phyloP scores from a whole-genome alignment of 2,113 vertebrate species.

The Campylomormyrus tamandua region DNA sequence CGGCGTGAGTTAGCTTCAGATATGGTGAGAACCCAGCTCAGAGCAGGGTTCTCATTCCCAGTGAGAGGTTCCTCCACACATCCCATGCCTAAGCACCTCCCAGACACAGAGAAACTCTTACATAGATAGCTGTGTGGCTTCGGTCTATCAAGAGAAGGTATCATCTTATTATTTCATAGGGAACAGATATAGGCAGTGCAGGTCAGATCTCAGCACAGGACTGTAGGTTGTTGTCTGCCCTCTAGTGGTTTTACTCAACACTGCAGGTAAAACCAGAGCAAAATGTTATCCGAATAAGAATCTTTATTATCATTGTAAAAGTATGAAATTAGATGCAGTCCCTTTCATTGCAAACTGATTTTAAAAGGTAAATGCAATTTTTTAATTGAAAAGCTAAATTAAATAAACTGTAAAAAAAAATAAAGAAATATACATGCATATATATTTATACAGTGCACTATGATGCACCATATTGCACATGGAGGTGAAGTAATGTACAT shows the following conservation, averaged over 20 bases:
- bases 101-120: background rate
- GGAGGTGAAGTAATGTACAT: constrained; percentile 31
- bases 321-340: no score
- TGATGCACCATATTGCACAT: background rate
- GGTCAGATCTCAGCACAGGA: background rate
- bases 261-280: background rate
- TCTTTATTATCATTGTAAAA: no score
- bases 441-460: background rate
- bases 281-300: background rate
- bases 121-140: background rate
- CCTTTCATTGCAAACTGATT: no score
- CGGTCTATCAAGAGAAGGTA: background rate
- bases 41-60: background rate
- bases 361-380: no score
- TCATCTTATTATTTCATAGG: background rate
- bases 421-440: background rate
- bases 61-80: background rate
- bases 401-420: background rate
- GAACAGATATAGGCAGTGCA: background rate
- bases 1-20: background rate
- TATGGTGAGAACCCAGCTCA: background rate
- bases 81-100: background rate
- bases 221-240: constrained; percentile 6
- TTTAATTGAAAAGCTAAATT: no score
- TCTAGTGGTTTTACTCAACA: constrained; percentile 13